Evolutionary conservation across 2,888 invertebrate species (phyloP).

Genomic region (Pseudanteris insignis): DNA sequence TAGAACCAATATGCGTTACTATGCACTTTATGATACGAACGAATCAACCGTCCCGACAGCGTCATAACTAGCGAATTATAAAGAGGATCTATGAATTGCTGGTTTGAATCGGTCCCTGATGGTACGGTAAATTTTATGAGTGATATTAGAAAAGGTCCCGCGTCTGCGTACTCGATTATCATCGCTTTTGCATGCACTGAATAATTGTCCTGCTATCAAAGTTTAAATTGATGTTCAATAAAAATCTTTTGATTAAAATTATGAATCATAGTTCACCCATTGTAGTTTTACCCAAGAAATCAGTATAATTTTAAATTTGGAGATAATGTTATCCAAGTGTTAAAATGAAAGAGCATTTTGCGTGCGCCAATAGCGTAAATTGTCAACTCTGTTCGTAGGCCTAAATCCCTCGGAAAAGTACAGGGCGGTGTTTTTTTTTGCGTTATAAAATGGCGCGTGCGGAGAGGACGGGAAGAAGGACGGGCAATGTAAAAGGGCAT

Average conservation of each 20-base stretch:
- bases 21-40: conserved; percentile 39
- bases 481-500: conserved; percentile 3
- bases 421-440: conserved; percentile 18
- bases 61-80: conserved; percentile 36
- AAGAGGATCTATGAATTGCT: conserved; percentile 40
- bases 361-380: too few relatives aligned
- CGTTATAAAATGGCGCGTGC: conserved; percentile 6
- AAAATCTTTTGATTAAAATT: too few relatives aligned
- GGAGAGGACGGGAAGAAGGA: conserved; percentile 1
- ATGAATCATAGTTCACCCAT: too few relatives aligned
- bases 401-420: too few relatives aligned
- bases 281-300: too few relatives aligned
- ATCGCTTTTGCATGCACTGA: too few relatives aligned
- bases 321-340: conserved; percentile 37
- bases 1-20: conserved; percentile 38
- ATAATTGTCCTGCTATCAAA: too few relatives aligned
- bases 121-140: conserved; percentile 42
- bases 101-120: conserved; percentile 42
- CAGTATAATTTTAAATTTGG: conserved; percentile 31
- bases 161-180: not conserved
- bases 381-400: too few relatives aligned
- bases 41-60: conserved; percentile 33
- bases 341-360: conserved; percentile 30
- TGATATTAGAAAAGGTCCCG: conserved; percentile 39
- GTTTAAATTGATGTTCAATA: too few relatives aligned